Conservation (phyloP, 2,888 invertebrate species). For the Parnassius glacialis region DNA sequence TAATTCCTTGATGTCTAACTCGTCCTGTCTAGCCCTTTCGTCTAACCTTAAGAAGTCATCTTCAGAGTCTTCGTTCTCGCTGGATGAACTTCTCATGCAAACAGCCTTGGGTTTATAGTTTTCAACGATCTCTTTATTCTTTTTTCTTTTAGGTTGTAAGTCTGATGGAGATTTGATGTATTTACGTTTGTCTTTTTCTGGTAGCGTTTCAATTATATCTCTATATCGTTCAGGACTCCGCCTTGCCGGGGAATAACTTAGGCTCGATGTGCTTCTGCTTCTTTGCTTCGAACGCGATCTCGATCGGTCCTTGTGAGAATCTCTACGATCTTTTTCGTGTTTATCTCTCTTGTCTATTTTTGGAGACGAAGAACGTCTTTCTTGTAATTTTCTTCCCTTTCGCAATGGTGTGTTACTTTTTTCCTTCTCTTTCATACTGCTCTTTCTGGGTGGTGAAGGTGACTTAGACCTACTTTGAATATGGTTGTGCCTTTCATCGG, state of each 20-base stretch:
- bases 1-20: slow-evolving; percentile 83
- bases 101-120: slow-evolving; percentile 68
- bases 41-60: slow-evolving; percentile 77
- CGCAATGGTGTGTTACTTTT: slow-evolving; percentile 45
- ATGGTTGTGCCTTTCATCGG: slow-evolving; percentile 37
- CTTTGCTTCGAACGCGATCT: slow-evolving; percentile 55
- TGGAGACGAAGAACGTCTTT: slow-evolving; percentile 43
- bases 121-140: slow-evolving; percentile 40
- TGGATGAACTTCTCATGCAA: slow-evolving; percentile 81
- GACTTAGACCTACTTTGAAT: slow-evolving; percentile 54
- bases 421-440: slow-evolving; percentile 50
- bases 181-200: slow-evolving; percentile 78
- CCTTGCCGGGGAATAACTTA: slow-evolving; percentile 86
- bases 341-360: slow-evolving; percentile 31
- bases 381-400: slow-evolving; percentile 48
- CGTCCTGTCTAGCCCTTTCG: slow-evolving; percentile 76
- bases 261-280: slow-evolving; percentile 76
- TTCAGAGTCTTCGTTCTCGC: slow-evolving; percentile 81
- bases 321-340: slow-evolving; percentile 38
- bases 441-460: slow-evolving; percentile 43
- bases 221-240: slow-evolving; percentile 85
- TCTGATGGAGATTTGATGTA: slow-evolving; percentile 71
- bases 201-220: slow-evolving; percentile 82
- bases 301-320: slow-evolving; percentile 45
- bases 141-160: slow-evolving; percentile 57